phyloP scores from a whole-genome alignment of 2,797 vertebrate species.

The Philypnodon macrostomus region DNA sequence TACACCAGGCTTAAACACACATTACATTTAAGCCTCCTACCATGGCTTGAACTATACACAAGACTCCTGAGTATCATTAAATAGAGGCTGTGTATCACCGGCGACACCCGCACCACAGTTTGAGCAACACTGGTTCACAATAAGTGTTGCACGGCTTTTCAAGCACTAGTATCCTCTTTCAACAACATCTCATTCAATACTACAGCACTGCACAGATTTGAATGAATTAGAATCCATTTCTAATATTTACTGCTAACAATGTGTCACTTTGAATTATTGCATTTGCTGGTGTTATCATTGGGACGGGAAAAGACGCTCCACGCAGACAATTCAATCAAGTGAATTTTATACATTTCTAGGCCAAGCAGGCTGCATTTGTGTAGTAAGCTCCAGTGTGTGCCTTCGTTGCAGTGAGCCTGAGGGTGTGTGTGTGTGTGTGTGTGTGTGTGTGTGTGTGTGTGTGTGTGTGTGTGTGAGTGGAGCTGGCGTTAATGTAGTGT shows the following conservation, averaged over 20 bases:
- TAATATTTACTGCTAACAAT: not conserved
- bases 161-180: too few species aligned
- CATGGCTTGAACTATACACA: too few species aligned
- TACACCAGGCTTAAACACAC: too few species aligned
- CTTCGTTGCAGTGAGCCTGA: too few species aligned
- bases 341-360: constrained; percentile 21
- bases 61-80: too few species aligned
- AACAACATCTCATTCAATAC: too few species aligned
- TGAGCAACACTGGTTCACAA: too few species aligned
- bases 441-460: constrained; percentile 35
- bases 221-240: not conserved
- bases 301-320: constrained; percentile 25
- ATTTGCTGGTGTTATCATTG: constrained; percentile 14
- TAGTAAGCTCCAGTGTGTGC: too few species aligned
- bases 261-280: constrained; percentile 3
- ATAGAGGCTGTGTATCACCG: too few species aligned
- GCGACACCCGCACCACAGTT: too few species aligned
- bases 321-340: constrained; percentile 10
- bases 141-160: too few species aligned
- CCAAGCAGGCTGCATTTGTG: constrained; percentile 20
- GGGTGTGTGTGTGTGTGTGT: constrained; percentile 14
- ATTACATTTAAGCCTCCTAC: too few species aligned
- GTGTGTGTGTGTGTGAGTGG: constrained; percentile 43
- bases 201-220: not conserved
- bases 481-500: constrained; percentile 33